A percentile compares a stretch with the other conserved stretches of the same genome.
phyloP scores from a whole-genome alignment of 2,888 invertebrate species.

The Junonia oenone region DNA sequence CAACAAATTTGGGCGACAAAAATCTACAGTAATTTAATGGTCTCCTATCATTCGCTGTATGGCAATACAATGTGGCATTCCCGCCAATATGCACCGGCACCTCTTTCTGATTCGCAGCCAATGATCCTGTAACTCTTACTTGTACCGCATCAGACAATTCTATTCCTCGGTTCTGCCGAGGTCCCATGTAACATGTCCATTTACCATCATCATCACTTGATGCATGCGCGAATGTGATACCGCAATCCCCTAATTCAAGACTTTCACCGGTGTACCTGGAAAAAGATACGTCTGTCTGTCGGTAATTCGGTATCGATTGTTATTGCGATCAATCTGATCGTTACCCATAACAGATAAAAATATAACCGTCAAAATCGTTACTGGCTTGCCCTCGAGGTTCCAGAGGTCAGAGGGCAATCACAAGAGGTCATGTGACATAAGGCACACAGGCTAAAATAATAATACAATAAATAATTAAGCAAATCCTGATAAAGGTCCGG shows the following conservation, averaged over 20 bases:
- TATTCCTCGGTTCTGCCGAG: constrained; percentile 45
- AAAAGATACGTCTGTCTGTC: no score
- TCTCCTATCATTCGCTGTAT: constrained; percentile 55
- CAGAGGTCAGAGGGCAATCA: no score
- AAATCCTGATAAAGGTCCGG: no score
- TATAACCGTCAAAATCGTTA: no score
- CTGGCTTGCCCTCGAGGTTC: no score
- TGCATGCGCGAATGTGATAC: constrained; percentile 54
- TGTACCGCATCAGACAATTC: constrained; percentile 52
- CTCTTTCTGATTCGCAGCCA: constrained; percentile 52
- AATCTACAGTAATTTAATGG: constrained; percentile 73
- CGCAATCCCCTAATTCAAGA: constrained; percentile 65
- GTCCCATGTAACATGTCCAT: constrained; percentile 76
- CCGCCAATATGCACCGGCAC: constrained; percentile 39
- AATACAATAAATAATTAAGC: no score
- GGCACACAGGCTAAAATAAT: no score
- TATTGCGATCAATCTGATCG: no score
- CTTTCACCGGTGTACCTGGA: constrained; percentile 66
- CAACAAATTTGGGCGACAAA: constrained; percentile 52
- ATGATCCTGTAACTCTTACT: constrained; percentile 64
- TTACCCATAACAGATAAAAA: no score
- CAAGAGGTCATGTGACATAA: no score
- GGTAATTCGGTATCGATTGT: no score
- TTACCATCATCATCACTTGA: constrained; percentile 49
- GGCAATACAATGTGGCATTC: constrained; percentile 56